phyloP scores from a whole-genome alignment of 2,113 vertebrate species.

The Scolopax mira region DNA sequence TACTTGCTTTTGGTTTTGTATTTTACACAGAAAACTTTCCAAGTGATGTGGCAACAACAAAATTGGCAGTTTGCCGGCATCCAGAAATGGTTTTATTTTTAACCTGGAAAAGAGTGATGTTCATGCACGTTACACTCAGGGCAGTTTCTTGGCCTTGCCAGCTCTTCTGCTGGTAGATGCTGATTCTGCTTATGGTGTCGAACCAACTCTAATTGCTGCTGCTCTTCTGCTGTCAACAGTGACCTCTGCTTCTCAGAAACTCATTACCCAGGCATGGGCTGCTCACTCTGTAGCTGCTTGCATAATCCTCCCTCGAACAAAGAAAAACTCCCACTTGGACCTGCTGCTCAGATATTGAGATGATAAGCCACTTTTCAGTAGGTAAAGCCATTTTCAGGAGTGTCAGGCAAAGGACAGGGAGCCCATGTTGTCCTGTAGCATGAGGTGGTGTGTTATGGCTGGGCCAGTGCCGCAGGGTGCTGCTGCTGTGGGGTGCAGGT shows the following conservation, averaged over 20 bases:
- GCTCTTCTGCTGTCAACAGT: not conserved
- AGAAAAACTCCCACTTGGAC: not conserved
- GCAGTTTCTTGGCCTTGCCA: not conserved
- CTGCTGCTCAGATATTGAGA: not conserved
- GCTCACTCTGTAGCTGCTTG: not conserved
- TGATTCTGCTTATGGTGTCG: not conserved
- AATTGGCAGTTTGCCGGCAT: not conserved
- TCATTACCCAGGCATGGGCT: not conserved
- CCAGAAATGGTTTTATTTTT: conserved; percentile 2
- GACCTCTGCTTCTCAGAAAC: not conserved
- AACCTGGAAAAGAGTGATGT: not conserved
- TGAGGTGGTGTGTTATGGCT: not conserved
- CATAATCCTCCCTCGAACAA: not conserved
- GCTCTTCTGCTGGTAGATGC: not conserved
- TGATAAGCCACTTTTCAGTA: not conserved
- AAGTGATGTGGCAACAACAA: not conserved
- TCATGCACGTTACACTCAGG: rapidly evolving
- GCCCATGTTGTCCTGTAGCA: rapidly evolving
- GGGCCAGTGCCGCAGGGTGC: not conserved
- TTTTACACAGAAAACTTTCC: conserved; percentile 33
- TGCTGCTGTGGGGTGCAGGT: not conserved
- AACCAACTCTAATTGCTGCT: not conserved
- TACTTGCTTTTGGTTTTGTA: conserved; percentile 10
- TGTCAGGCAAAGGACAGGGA: rapidly evolving
- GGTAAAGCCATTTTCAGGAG: not conserved